Base-by-base conservation (phyloP, 2,113 vertebrate species). In the Echinops telfairi region DNA sequence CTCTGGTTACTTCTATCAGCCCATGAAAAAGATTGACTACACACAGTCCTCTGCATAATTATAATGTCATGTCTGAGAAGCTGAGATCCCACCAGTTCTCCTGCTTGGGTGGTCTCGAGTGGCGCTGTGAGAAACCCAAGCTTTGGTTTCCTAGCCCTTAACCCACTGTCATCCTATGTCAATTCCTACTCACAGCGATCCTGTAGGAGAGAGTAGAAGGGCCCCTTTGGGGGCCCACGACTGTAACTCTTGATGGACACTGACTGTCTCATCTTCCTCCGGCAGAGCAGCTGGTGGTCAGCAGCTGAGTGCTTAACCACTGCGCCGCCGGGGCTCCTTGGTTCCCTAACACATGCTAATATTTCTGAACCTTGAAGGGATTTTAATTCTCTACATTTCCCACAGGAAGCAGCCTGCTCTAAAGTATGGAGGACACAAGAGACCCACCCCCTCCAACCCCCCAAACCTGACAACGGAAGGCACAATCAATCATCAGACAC, bases 71-170 rank as follows among this genome's bases (percentile, higher is more conserved):
- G 78, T 82, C 47, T 73, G 81, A 92, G 88, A 47, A 57, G 80
- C 83, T 47, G n/a, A 29, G n/a, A 75, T 33, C 47, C 62, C 66
- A 89, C 66, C 27, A 58, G 43, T 66, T 81, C 85, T 89, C 77
- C 64, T 29, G 73, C 75, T 53, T 95, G 96, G 92, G 89, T 95
- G 96, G 94, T 94, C 89, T 90, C 91, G 25, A 16, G 22, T 62
- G 66, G 73, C 87, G 68, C 71, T 77, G 58, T 81, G 68, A 93
- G 79, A 90, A 88, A 71, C 79, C 84, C 89, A 91, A 96, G 82
- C 53, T 15, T 76, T 36, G 23, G 16, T 43, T 91, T 75, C 60
- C 75, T 95, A 89, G 84, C 89, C 29, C 29, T 29, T 1, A 64
- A 64, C 11, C 66, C 66, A 2, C 29, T 68, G 29, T 29, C 29